Percentiles rank a stretch among this genome's conserved stretches.
These are phyloP conservation scores for Chrysocyon brachyurus DNA, from an alignment of 2,797 vertebrate species.

Conservation along the genomic window DNA sequence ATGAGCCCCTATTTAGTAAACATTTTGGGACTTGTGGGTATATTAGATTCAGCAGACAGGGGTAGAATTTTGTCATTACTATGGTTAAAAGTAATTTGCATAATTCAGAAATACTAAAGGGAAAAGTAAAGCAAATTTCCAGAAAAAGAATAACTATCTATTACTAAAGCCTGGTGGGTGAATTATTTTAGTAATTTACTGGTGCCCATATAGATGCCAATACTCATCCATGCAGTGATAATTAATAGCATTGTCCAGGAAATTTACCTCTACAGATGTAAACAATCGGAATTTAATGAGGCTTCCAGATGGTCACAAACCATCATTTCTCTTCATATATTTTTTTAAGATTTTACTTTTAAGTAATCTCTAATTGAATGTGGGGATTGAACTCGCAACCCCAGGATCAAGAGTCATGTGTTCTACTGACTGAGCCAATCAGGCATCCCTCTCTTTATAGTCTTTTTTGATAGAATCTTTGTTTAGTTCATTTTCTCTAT, in stretches of 20 bases:
- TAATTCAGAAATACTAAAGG: conserved; percentile 62
- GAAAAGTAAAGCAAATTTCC: conserved; percentile 74
- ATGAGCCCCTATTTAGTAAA: background rate
- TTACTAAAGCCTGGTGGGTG: conserved; percentile 54
- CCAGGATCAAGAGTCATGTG: background rate
- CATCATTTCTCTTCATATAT: background rate
- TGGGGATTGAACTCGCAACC: background rate
- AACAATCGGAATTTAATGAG: conserved; percentile 4
- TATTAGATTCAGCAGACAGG: conserved; percentile 52
- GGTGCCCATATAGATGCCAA: background rate
- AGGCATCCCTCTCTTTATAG: background rate
- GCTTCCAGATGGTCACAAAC: background rate
- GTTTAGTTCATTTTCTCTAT: too few species aligned
- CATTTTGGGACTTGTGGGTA: conserved; percentile 31
- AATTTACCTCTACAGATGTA: conserved; percentile 18
- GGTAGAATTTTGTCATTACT: conserved; percentile 44
- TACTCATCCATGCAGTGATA: conserved; percentile 29
- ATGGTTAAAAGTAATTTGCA: conserved; percentile 69
- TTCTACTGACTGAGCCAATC: background rate
- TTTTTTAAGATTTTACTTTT: background rate
- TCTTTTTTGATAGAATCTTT: background rate
- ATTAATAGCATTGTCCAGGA: conserved; percentile 52
- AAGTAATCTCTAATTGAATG: background rate
- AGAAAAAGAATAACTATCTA: conserved; percentile 52
- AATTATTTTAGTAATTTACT: conserved; percentile 73